Base-by-base conservation (phyloP, 1,140 invertebrate genomes). In the Macrostomum lignano region DNA sequence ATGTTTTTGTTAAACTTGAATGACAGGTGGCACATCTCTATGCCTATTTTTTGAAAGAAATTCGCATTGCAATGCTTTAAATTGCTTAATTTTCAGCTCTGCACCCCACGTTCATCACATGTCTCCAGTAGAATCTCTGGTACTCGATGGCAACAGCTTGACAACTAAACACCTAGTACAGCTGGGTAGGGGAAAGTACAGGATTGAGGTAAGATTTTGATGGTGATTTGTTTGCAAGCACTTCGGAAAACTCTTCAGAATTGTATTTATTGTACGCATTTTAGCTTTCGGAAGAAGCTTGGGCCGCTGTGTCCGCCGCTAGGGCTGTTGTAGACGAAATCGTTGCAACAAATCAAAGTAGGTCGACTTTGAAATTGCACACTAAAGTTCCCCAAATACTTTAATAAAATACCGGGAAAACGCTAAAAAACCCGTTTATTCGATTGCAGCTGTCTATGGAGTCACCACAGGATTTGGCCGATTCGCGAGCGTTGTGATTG, bases 381-480 rank as follows among this genome's bases (percentile, higher is more conserved):
- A 32, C 17, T 22, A 21, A 20, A 15, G 13, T 37, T 11, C 9
- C 11, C 21, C n/a, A 29, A 15, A 32, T 13, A 17, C 2, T 14
- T 36, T 34, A 10, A 36, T 20, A 36, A 19, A 31, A 21, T 13
- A 19, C 1, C n/a, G 20, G 2, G 30, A 4, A 13, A 31, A 11
- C 13, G 30, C 24, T 17, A 13, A 17, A 17, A 31, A 31, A 11
- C 19, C 30, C 17, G 19, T 28, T 28, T 28, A 15, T 17, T 5
- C 3, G 15, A 5, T 55, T 44, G 44, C 36, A 67, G 66, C 67
- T 37, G 69, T 69, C 4, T 73, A 73, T 49, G 71, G 70, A 13
- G 67, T 73, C 21, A 73, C 69, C 3, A 73, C 71, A n/a, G 71
- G 71, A 21, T 72, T 73, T 49, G 71, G 71, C 32, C 72, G 70